These are phyloP conservation scores for Gymnogyps californianus DNA, from an alignment of 2,113 vertebrate species.

Conservation along the genomic window DNA sequence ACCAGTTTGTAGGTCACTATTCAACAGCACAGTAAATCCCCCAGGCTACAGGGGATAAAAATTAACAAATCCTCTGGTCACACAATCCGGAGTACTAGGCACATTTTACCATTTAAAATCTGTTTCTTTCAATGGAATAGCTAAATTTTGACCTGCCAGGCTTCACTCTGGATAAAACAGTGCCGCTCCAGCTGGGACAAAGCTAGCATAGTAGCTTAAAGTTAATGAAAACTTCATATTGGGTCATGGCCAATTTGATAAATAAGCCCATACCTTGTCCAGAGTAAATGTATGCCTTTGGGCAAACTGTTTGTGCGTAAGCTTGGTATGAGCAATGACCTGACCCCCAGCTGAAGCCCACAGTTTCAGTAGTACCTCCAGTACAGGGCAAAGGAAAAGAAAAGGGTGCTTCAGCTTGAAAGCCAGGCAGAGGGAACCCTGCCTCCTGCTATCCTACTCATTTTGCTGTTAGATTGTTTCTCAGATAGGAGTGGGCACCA, in stretches of 20 bases:
- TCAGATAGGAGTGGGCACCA: background rate
- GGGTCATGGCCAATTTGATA: background rate
- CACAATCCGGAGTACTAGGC: background rate
- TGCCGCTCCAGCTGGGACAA: background rate
- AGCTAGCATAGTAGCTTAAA: background rate
- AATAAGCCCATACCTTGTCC: background rate
- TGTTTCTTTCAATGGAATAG: background rate
- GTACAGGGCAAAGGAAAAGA: background rate
- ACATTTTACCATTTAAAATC: background rate
- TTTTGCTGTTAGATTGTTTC: background rate
- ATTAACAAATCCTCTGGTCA: background rate
- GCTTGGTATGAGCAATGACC: background rate
- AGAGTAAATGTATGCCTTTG: background rate
- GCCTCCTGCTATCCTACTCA: background rate
- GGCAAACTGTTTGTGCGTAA: background rate
- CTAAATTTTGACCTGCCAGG: background rate
- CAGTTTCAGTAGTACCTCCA: background rate
- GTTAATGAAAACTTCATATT: background rate
- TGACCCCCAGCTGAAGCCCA: background rate
- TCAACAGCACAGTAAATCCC: background rate
- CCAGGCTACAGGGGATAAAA: rapidly evolving
- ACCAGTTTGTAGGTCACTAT: background rate
- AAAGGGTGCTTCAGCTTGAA: background rate
- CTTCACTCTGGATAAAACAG: background rate
- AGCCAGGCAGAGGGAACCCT: background rate